A percentile compares a stretch with the other conserved stretches of the same genome.
phyloP scores from a whole-genome alignment of 2,888 invertebrate species.

The Stenodema calcarata region DNA sequence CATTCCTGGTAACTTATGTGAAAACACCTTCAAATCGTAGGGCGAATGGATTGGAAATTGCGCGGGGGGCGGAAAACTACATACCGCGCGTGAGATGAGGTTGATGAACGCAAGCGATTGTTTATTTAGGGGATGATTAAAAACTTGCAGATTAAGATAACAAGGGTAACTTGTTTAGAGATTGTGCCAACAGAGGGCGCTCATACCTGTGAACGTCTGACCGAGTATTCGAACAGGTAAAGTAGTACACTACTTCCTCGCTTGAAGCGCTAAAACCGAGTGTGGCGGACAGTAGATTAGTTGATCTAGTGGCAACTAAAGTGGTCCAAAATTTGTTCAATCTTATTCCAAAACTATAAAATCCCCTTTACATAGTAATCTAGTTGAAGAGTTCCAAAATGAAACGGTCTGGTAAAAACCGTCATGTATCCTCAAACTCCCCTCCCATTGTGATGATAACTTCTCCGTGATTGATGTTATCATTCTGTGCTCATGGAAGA shows the following conservation, averaged over 20 bases:
- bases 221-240: background rate
- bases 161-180: background rate
- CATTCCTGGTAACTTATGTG: background rate
- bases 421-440: background rate
- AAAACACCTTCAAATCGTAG: background rate
- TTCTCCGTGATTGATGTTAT: background rate
- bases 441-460: background rate
- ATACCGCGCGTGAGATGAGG: background rate
- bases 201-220: background rate
- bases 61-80: background rate
- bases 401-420: background rate
- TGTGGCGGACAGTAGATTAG: no score
- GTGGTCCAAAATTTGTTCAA: no score
- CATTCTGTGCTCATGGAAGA: no score
- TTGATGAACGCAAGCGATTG: background rate
- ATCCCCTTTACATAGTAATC: background rate
- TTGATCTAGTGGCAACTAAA: no score
- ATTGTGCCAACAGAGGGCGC: background rate
- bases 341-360: background rate
- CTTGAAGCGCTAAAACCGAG: background rate
- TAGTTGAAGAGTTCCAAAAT: background rate
- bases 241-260: background rate
- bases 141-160: constrained; percentile 24
- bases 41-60: background rate
- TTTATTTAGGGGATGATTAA: constrained; percentile 31